Evolutionary conservation across 2,888 invertebrate species (phyloP).

Genomic region (Ethmia dodecea): DNA sequence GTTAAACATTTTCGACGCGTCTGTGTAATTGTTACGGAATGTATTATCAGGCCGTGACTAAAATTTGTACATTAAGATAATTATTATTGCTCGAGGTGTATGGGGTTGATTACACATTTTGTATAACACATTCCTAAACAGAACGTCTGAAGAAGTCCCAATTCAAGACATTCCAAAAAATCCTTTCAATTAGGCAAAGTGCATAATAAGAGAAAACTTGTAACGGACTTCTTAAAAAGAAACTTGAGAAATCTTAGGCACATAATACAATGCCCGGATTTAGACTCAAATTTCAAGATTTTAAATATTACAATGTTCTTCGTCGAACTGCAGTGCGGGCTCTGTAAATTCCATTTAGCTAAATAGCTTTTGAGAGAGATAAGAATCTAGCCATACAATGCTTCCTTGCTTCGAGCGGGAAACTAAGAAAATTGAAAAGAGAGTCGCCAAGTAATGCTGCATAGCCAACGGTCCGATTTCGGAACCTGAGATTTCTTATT

Average conservation of each 20-base stretch:
- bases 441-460: constrained; percentile 69
- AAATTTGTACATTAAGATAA: background rate
- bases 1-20: constrained; percentile 59
- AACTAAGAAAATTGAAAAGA: constrained; percentile 77
- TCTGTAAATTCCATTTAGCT: constrained; percentile 78
- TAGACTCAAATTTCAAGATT: constrained; percentile 71
- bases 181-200: constrained; percentile 53
- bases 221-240: constrained; percentile 36
- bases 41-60: constrained; percentile 22
- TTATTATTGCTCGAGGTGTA: too few species aligned
- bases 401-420: constrained; percentile 63
- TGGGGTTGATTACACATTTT: too few species aligned
- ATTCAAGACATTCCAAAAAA: constrained; percentile 1
- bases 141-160: too few species aligned
- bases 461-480: constrained; percentile 68
- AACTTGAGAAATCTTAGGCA: constrained; percentile 52
- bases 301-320: constrained; percentile 76
- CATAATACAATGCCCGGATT: constrained; percentile 62
- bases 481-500: constrained; percentile 68
- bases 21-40: constrained; percentile 52
- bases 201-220: constrained; percentile 46
- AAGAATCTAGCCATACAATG: constrained; percentile 76
- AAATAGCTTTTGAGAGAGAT: constrained; percentile 76
- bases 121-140: too few species aligned
- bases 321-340: constrained; percentile 76